phyloP scores from a whole-genome alignment of 2,888 invertebrate genomes.

The Drosophila atroscutellata region DNA sequence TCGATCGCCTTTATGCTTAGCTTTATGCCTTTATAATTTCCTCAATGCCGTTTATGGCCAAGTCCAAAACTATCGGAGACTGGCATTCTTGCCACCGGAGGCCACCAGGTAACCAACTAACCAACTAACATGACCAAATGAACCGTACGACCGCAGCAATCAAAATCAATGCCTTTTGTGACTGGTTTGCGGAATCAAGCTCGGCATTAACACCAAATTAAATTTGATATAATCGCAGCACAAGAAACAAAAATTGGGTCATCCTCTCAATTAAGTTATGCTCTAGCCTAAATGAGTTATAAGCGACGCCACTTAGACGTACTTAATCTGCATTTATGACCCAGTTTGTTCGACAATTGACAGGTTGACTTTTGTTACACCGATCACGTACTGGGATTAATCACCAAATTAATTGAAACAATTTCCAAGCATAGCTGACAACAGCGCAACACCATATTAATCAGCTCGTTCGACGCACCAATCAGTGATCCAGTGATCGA shows the following conservation, averaged over 20 bases:
- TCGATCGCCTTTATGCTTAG: slow-evolving; percentile 21
- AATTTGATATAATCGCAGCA: slow-evolving; percentile 56
- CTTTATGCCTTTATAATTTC: slow-evolving; percentile 78
- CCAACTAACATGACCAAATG: slow-evolving; percentile 24
- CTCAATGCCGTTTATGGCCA: slow-evolving; percentile 74
- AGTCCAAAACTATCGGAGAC: slow-evolving; percentile 19
- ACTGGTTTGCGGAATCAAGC: slow-evolving; percentile 32
- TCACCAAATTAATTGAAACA: slow-evolving; percentile 81
- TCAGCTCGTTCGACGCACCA: slow-evolving; percentile 55
- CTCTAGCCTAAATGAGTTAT: slow-evolving; percentile 55
- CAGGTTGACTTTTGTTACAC: slow-evolving; percentile 37
- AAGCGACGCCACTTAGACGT: slow-evolving; percentile 36
- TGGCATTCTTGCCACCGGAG: slow-evolving; percentile 30
- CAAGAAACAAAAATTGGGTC: slow-evolving; percentile 64
- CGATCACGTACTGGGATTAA: slow-evolving; percentile 74
- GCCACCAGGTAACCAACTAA: slow-evolving; percentile 27
- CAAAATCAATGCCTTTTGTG: slow-evolving; percentile 73
- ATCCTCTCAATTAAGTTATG: slow-evolving; percentile 41
- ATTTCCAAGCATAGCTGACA: slow-evolving; percentile 75
- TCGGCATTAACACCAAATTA: slow-evolving; percentile 74
- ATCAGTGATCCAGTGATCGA: slow-evolving; percentile 32
- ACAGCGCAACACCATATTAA: slow-evolving; percentile 72
- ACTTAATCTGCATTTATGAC: slow-evolving; percentile 70
- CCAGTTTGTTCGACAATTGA: slow-evolving; percentile 50
- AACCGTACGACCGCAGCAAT: slow-evolving; percentile 46